Percentiles rank a stretch among this genome's conserved stretches.
Conservation (phyloP, 2,888 invertebrate species). For the Epicampocera succincta region DNA sequence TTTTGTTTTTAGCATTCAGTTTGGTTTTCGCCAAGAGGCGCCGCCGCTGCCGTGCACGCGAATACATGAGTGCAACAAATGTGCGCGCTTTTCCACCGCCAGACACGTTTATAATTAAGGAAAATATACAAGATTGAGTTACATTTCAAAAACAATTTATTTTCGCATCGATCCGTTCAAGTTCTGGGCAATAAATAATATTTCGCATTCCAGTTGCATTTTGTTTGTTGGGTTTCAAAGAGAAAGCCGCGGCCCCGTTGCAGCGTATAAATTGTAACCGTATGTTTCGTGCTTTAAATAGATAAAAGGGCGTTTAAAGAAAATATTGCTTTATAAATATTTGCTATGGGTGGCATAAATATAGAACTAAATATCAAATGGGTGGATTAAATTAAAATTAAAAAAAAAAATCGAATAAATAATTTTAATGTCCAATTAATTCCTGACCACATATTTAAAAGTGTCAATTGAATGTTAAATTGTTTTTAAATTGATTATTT, state of each 20-base stretch:
- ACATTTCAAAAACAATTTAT: constrained; percentile 16
- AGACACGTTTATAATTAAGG: not conserved
- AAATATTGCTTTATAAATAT: constrained; percentile 8
- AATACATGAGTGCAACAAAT: not conserved
- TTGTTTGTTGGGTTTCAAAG: constrained; percentile 55
- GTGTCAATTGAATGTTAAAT: constrained; percentile 47
- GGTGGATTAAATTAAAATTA: constrained; percentile 49
- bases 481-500: constrained; percentile 31
- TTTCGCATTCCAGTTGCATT: constrained; percentile 67
- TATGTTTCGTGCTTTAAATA: constrained; percentile 51
- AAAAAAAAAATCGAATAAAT: constrained; percentile 1
- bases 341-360: constrained; percentile 15
- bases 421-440: constrained; percentile 23
- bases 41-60: constrained; percentile 11
- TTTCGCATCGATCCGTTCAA: constrained; percentile 30
- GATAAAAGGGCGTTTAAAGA: constrained; percentile 60
- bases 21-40: constrained; percentile 49
- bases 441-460: constrained; percentile 17
- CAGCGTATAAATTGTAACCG: constrained; percentile 27
- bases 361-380: constrained; percentile 34
- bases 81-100: not conserved
- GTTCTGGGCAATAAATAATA: constrained; percentile 35
- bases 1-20: constrained; percentile 31
- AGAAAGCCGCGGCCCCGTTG: constrained; percentile 44
- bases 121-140: constrained; percentile 5